Conservation (phyloP, 35 echinoderm and acorn worm genomes). For the Apostichopus japonicus region DNA sequence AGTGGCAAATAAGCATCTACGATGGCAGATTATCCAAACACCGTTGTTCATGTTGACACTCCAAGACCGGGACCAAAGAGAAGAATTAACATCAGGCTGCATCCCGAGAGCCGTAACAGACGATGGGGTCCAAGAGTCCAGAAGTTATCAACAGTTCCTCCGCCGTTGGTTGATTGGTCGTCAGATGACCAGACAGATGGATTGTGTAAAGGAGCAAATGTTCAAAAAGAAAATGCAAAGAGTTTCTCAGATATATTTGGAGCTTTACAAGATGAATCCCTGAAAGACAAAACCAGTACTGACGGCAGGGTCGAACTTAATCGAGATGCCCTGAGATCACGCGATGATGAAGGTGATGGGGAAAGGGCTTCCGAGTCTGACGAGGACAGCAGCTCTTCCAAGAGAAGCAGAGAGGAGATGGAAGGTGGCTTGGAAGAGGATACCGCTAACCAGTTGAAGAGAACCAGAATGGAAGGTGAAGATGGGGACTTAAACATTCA, state of each 20-base stretch:
- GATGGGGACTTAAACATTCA: neutral
- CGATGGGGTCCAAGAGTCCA: neutral
- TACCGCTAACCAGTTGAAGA: neutral
- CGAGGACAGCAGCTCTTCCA: constrained; percentile 56
- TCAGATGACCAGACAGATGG: neutral
- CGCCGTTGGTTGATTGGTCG: neutral
- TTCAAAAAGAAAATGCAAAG: neutral
- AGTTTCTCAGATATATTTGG: neutral
- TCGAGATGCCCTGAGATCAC: constrained; percentile 1
- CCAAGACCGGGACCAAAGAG: neutral
- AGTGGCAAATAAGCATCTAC: too few relatives aligned
- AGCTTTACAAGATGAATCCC: neutral
- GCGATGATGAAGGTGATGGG: neutral
- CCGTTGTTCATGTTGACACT: neutral
- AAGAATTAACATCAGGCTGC: constrained; percentile 23
- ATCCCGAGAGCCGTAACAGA: neutral
- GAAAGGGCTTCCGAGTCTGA: constrained; percentile 42
- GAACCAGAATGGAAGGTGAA: neutral
- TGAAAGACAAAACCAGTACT: neutral
- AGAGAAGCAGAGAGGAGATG: constrained; percentile 53
- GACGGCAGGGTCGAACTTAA: neutral
- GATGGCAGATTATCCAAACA: neutral
- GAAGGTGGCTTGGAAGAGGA: constrained; percentile 29
- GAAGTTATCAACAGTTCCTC: neutral
- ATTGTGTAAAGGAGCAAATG: too few relatives aligned